Evolutionary conservation across 1,140 invertebrate species (phyloP), one percentile per base, ranked within the genome.

Genomic region (Andrena cerasifolii): DNA sequence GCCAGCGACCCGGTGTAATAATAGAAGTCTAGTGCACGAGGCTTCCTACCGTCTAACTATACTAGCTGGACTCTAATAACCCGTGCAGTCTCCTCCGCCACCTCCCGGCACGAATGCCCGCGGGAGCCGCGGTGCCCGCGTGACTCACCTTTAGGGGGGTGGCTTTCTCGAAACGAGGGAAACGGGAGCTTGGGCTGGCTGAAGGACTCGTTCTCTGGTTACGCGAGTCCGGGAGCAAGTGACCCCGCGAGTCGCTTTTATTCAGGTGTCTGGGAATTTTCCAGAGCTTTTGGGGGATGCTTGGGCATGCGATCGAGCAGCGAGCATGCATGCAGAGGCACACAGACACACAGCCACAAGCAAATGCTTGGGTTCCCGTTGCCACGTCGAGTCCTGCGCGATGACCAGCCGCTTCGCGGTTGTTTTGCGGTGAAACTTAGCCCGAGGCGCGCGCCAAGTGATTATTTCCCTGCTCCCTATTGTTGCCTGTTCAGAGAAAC

Each of bases 21-120:
- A 92, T 92, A 92, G 91, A 91, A 90, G 90, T 89, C 90, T 91
- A 90, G 91, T 90, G 86, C 91, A 91, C 87, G 87, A 89, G 86
- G 82, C 86, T 89, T 90, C 86, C 86, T 90, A 91, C 87, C 85
- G 58, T 49, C 78, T 81, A 85, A 81, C 82, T 85, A 84, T 85
- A 85, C 73, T 72, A 83, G 71, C 79, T 71, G 78, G 79, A 84
- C 82, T 84, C 78, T 82, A 84, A 86, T 86, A 86, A 86, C 51
- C 75, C 77, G 80, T 58, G 36, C 45, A 21, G 59, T 49, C 51
- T 59, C 53, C 70, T 84, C 72, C 66, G 67, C 78, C 78, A 80
- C 70, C 86, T 85, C 80, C 85, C 85, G 82, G 78, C 79, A 79
- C 51, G 49, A 53, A 66, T 43, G 68, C 70, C 66, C 67, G 36